Evolutionary conservation across 1,140 invertebrate genomes (phyloP), one percentile per base, ranked within the genome.

Genomic region (Homarus americanus): DNA sequence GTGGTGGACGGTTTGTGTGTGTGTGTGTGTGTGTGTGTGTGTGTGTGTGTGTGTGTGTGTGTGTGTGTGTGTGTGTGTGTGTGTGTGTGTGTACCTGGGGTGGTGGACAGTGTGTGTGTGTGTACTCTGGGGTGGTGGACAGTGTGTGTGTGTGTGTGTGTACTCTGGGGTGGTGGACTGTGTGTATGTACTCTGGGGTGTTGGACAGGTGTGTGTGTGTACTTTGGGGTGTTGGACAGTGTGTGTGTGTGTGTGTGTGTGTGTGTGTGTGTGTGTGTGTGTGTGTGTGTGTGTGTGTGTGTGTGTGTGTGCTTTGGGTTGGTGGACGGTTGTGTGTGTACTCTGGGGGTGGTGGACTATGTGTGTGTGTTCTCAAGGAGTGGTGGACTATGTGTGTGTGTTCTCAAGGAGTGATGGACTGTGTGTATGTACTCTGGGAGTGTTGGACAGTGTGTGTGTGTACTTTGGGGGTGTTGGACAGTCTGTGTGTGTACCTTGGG

Each of bases 31-130:
- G 66, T 34, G 24, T 69, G 66, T 69, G 66, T 69, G 66, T 69
- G 66, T 69, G 66, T 69, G 66, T 69, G 66, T 69, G 66, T 69
- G 66, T 69, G 66, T 69, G 66, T 69, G 66, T 69, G 66, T 69
- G 66, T 69, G 66, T 69, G 66, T 69, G 66, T 69, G 66, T 69
- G 66, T 69, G 66, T 69, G 66, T 69, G 66, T 69, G 66, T 69
- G 66, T 69, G 66, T 69, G 66, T 69, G 66, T 69, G 66, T 69
- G 24, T 69, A 5, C 66, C 5, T 24, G 5, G 5, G 7, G 66
- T 69, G 3, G 66, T 34, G 24, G 5, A 7, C 17, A 40, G 32
- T 20, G 34, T 10, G 34, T 20, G 20, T 63, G 58, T 20, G 58
- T 63, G 58, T 63, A 20, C 20, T 17, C 20, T 24, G 15, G 3